A percentile compares a stretch with the other conserved stretches of the same genome.
These are phyloP conservation scores for Cercopithecus mona DNA, from an alignment of 2,113 vertebrate genomes.

Conservation along the genomic window DNA sequence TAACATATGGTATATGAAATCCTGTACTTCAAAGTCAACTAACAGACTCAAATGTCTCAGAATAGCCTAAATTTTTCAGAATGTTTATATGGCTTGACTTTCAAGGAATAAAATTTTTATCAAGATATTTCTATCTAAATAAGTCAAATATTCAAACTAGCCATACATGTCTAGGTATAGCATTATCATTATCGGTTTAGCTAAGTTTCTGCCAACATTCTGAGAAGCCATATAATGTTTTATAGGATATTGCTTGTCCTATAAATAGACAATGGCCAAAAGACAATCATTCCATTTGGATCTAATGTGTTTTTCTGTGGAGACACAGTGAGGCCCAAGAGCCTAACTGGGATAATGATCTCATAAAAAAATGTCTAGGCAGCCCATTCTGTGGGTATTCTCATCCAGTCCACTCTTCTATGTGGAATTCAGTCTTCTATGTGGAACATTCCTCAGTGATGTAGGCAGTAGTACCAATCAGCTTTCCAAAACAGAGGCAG, in stretches of 20 bases:
- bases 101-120: background rate
- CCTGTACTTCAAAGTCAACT: background rate
- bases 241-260: background rate
- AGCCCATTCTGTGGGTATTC: background rate
- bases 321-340: background rate
- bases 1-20: background rate
- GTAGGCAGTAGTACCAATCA: background rate
- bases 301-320: background rate
- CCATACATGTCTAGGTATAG: background rate
- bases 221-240: background rate
- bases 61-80: background rate
- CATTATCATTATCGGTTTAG: background rate
- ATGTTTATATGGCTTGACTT: background rate
- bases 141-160: background rate
- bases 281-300: background rate
- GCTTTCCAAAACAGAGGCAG: background rate
- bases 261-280: background rate
- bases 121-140: background rate
- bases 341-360: background rate
- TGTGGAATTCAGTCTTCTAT: background rate
- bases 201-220: background rate
- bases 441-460: background rate
- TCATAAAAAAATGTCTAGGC: background rate
- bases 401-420: background rate
- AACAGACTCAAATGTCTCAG: background rate